phyloP scores from a whole-genome alignment of 1,140 invertebrate genomes.

The Drosophila bifasciata region DNA sequence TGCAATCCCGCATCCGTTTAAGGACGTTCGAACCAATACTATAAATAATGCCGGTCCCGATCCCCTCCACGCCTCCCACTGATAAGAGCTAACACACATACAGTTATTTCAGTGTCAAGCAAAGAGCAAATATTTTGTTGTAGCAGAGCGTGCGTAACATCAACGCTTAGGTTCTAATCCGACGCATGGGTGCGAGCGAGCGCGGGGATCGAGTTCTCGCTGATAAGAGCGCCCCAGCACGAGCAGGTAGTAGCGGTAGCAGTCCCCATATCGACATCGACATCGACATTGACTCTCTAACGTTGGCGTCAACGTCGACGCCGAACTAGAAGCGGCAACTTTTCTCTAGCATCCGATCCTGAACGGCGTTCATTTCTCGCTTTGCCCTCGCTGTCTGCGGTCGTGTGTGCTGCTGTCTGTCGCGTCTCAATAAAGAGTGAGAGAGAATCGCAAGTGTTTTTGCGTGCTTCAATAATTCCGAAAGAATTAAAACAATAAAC shows the following conservation, averaged over 20 bases:
- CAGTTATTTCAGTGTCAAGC: constrained; percentile 24
- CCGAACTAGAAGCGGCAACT: constrained; percentile 13
- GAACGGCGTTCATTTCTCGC: constrained; percentile 66
- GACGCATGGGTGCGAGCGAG: constrained; percentile 19
- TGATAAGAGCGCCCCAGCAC: constrained; percentile 42
- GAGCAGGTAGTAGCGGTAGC: constrained; percentile 37
- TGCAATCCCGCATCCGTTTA: no score
- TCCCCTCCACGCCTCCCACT: constrained; percentile 9
- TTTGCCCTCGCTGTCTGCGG: constrained; percentile 71
- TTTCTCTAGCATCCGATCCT: constrained; percentile 74
- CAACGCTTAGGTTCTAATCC: constrained; percentile 41
- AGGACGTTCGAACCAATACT: not conserved
- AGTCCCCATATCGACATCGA: constrained; percentile 16
- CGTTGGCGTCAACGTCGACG: constrained; percentile 4
- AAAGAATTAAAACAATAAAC: constrained; percentile 2
- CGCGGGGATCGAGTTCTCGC: constrained; percentile 29
- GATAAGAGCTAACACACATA: constrained; percentile 24
- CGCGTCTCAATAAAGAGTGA: constrained; percentile 31
- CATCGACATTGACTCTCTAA: constrained; percentile 6
- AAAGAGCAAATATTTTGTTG: constrained; percentile 5
- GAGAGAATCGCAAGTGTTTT: constrained; percentile 25
- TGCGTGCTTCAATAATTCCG: constrained; percentile 17
- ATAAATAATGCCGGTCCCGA: not conserved
- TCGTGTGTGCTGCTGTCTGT: constrained; percentile 51
- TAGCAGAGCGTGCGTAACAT: constrained; percentile 8